Evolutionary conservation across 2,113 vertebrate species (phyloP).

Genomic region (Myxocyprinus asiaticus): DNA sequence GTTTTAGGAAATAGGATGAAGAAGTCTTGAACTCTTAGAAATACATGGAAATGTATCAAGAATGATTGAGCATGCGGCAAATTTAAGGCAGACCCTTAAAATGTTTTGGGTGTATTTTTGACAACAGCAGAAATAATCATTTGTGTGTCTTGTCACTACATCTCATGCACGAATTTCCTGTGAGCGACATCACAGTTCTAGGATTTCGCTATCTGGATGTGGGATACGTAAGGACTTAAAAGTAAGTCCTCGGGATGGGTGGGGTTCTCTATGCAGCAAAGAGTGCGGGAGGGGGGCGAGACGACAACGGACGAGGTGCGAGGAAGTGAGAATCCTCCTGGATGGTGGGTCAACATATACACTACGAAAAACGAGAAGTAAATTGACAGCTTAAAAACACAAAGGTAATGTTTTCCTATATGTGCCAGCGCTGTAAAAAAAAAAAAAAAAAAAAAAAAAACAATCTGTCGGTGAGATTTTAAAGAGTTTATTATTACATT

Average conservation of each 20-base stretch:
- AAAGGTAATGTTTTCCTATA: constrained; percentile 44
- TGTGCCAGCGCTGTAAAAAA: neutral
- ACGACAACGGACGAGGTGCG: constrained; percentile 21
- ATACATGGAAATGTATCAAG: neutral
- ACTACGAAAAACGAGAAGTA: constrained; percentile 36
- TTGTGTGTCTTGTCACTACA: too few relatives aligned
- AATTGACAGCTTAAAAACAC: constrained; percentile 32
- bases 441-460: too few relatives aligned
- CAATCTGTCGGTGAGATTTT: too few relatives aligned
- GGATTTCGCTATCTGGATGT: constrained; percentile 23
- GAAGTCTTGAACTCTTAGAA: neutral
- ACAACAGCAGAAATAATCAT: too few relatives aligned
- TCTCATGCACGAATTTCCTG: too few relatives aligned
- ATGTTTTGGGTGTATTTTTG: too few relatives aligned
- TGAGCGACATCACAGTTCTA: too few relatives aligned
- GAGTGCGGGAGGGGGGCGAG: constrained; percentile 43
- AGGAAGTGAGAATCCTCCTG: constrained; percentile 31
- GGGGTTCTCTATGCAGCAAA: constrained; percentile 55
- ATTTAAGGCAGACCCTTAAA: neutral
- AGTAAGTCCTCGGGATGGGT: constrained; percentile 53
- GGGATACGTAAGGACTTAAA: constrained; percentile 23
- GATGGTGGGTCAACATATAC: constrained; percentile 43
- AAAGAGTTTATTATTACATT: too few relatives aligned
- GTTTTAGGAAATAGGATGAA: constrained; percentile 13
- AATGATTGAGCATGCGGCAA: neutral